phyloP scores from a whole-genome alignment of 2,888 invertebrate genomes.

The Tenodera sinensis region DNA sequence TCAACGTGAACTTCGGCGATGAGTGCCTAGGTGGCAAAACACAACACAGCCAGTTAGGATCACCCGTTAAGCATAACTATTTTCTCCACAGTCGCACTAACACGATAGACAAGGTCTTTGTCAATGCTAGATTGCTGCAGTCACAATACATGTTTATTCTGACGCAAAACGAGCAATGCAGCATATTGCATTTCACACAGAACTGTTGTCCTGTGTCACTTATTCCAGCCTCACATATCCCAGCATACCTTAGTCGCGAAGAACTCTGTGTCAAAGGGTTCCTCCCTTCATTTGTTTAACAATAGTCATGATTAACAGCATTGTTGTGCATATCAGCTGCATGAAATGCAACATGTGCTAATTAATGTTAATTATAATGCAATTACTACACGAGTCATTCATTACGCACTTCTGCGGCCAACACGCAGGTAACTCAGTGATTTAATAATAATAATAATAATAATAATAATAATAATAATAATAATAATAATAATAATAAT shows the following conservation, averaged over 20 bases:
- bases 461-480: too few relatives aligned
- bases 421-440: too few relatives aligned
- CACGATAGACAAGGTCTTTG: background rate
- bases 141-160: background rate
- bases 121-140: background rate
- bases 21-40: too few relatives aligned
- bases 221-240: background rate
- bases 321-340: background rate
- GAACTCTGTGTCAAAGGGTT: background rate
- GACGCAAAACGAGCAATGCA: background rate
- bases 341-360: background rate
- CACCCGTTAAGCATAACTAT: too few relatives aligned
- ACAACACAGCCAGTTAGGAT: too few relatives aligned
- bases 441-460: too few relatives aligned
- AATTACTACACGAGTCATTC: too few relatives aligned
- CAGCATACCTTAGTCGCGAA: background rate
- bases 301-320: background rate
- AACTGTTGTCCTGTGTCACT: background rate
- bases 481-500: too few relatives aligned
- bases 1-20: too few relatives aligned
- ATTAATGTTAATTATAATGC: too few relatives aligned
- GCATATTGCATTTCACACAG: background rate
- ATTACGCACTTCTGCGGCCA: too few relatives aligned
- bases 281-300: background rate
- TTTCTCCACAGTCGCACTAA: too few relatives aligned